Evolutionary conservation across 1,140 invertebrate genomes (phyloP), one percentile per base, ranked within the genome.

Genomic region (Lanistes nyassanus): DNA sequence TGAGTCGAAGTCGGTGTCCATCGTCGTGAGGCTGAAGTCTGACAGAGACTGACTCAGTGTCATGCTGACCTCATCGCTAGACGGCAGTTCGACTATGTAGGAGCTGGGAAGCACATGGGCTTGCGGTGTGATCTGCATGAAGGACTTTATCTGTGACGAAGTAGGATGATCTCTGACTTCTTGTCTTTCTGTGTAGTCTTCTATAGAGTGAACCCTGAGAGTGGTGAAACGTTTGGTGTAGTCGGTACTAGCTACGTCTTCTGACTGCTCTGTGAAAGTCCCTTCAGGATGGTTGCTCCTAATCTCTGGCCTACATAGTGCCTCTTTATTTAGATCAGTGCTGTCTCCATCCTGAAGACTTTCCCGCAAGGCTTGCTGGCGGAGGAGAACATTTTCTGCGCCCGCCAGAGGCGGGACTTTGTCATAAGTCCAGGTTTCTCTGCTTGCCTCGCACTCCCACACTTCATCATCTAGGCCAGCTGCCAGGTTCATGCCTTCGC

Each of bases 1-100:
- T 16, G 65, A 39, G 37, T 67, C 65, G 21, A 37, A 42, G 23
- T 67, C 65, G 16, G 65, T 67, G 65, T 67, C 65, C 36, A 67
- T 0, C 0, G 16, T 67, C 23, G 21, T 6, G 36, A 67, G 34
- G 36, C 34, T 39, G 37, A 67, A 42, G 65, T 67, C 65, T 0
- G 65, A 67, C 34, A 67, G 39, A 39, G 65, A 67, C 36, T 42
- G 65, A 16, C 34, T 67, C 34, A 39, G 36, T 3, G 36, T 5
- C 34, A 39, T n/a, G 65, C 36, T 67, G 34, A 11, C 9, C 26
- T 67, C 65, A 37, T 67, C 65, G n/a, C 65, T 39, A 5, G 65
- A 67, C 65, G 36, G 62, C 21, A 7, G 16, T 11, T 67, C 65
- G 21, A 39, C 34, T n/a, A 39, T 39, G 36, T 39, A 67, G 26